Percentiles rank a stretch among this genome's conserved stretches.
Conservation (phyloP, 2,797 vertebrate species). For the Microtus californicus region DNA sequence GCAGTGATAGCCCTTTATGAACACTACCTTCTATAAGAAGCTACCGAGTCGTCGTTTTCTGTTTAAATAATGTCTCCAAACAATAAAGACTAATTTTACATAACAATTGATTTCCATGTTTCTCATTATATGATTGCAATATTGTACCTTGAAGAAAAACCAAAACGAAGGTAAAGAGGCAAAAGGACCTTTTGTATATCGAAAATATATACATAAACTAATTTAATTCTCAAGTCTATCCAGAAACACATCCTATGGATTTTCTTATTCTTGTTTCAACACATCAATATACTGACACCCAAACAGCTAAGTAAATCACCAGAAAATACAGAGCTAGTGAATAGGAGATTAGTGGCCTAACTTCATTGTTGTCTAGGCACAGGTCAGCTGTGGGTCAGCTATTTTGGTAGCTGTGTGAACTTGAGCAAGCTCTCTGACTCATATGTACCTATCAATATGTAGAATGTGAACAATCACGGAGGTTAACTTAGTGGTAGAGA, state of each 20-base stretch:
- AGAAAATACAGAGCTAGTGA: neutral
- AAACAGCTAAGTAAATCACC: neutral
- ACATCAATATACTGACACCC: neutral
- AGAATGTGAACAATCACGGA: neutral
- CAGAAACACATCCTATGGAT: neutral
- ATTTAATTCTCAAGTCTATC: slow-evolving; percentile 14
- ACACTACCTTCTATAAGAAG: neutral
- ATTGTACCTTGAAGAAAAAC: slow-evolving; percentile 31
- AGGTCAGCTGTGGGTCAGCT: neutral
- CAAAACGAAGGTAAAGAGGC: neutral
- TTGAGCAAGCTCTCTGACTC: neutral
- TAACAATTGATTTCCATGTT: slow-evolving; percentile 20
- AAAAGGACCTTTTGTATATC: neutral
- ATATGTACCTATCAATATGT: neutral
- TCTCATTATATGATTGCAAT: neutral
- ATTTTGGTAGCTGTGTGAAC: slow-evolving; percentile 6
- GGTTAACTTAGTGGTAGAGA: neutral
- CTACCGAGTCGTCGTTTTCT: neutral
- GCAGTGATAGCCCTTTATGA: neutral
- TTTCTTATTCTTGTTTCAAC: slow-evolving; percentile 37
- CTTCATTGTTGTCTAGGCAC: neutral
- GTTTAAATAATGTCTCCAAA: slow-evolving; percentile 39
- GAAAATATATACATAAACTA: neutral
- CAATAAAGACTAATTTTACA: neutral
- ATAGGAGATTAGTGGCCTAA: too few species aligned